phyloP scores from a whole-genome alignment of 2,888 invertebrate genomes.

The Xylocampa areola region DNA sequence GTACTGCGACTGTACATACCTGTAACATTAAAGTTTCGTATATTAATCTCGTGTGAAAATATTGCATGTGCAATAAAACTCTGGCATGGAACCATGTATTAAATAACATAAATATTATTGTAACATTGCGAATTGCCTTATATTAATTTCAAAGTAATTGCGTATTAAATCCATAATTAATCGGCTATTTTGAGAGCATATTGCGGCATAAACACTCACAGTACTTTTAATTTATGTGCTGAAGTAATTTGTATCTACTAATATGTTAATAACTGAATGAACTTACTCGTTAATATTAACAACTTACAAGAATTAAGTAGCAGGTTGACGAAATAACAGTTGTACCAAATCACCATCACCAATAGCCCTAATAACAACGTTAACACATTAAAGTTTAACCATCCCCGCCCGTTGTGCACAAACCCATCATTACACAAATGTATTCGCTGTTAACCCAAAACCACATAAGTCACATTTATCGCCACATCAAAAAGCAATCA shows the following conservation, averaged over 20 bases:
- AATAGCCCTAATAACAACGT: constrained; percentile 78
- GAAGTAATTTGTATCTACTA: constrained; percentile 8
- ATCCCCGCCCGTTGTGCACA: constrained; percentile 80
- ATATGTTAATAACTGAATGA: constrained; percentile 22
- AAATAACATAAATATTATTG: constrained; percentile 14
- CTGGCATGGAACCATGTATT: constrained; percentile 1
- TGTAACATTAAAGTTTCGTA: constrained; percentile 48
- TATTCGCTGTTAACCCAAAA: constrained; percentile 77
- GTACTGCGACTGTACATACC: constrained; percentile 46
- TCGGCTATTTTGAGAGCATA: constrained; percentile 6
- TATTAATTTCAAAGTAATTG: constrained; percentile 5
- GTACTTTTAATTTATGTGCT: constrained; percentile 1
- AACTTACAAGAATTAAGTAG: constrained; percentile 48
- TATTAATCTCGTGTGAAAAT: constrained; percentile 23
- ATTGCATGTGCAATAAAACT: constrained; percentile 9
- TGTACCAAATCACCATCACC: constrained; percentile 40
- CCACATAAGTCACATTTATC: constrained; percentile 89
- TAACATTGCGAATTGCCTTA: constrained; percentile 13
- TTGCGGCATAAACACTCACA: constrained; percentile 4
- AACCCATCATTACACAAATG: constrained; percentile 83
- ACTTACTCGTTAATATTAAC: constrained; percentile 7
- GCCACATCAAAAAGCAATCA: constrained; percentile 89
- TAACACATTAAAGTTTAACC: constrained; percentile 76
- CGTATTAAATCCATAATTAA: constrained; percentile 18
- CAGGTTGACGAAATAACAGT: constrained; percentile 5